Conservation (phyloP, 2,113 vertebrate genomes). For the Numida meleagris region DNA sequence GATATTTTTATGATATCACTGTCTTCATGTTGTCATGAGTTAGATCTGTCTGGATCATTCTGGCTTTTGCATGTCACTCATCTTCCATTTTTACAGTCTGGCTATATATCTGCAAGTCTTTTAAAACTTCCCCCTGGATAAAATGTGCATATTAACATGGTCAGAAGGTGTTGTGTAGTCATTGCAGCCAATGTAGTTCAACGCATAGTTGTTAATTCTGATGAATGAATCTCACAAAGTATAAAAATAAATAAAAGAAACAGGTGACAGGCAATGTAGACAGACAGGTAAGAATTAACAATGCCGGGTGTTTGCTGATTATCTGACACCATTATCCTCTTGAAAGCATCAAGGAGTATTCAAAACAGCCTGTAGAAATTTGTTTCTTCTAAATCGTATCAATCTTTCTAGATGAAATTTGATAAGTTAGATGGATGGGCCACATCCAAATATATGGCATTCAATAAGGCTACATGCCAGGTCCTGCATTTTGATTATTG, state of each 20-base stretch:
- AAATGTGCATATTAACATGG: not conserved
- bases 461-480: no score
- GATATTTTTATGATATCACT: not conserved
- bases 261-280: not conserved
- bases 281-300: not conserved
- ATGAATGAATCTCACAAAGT: not conserved
- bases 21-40: not conserved
- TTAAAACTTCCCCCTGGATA: not conserved
- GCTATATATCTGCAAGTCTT: not conserved
- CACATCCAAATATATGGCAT: no score
- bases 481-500: no score
- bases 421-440: no score
- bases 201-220: not conserved
- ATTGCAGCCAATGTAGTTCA: not conserved
- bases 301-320: not conserved
- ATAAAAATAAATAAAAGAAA: not conserved
- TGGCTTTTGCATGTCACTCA: not conserved
- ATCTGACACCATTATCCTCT: not conserved
- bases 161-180: not conserved
- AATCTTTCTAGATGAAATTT: not conserved
- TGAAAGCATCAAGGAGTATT: not conserved
- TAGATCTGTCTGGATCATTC: not conserved
- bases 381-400: not conserved
- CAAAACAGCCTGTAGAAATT: not conserved
- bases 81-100: not conserved